Base-by-base conservation (phyloP, 2,888 invertebrate species). In the Xylocampa areola region DNA sequence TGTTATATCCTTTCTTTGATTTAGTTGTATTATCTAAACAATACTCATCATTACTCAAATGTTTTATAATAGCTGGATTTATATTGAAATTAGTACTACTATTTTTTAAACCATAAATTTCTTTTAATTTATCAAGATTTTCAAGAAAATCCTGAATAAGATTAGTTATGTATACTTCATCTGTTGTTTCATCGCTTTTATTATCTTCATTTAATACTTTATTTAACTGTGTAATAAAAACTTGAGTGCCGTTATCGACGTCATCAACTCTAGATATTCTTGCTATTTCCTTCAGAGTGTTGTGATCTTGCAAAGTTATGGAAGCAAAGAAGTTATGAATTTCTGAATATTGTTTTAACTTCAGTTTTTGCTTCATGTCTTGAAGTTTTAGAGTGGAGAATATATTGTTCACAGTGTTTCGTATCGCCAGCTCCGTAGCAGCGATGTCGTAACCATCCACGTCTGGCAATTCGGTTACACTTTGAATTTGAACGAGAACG, bases 271-370 rank as follows among this genome's bases (percentile, higher is more conserved):
- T 80, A 8, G 81, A 80, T 44, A 84, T 50, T 66, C 68, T 77
- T 4, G 62, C 67, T 37, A 90, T 80, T 77, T 81, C 68, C 48
- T 82, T 81, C 29, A 87, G 69, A 55, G 64, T 80, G 13, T 78
- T 61, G 51, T 84, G 75, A 59, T 87, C 81, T 69, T 78, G 76
- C 17, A 81, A 60, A 40, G 85, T 82, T 13, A 85, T 66, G 17
- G 83, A 79, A 11, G 77, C 69, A 44, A 91, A 86, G 62, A 79
- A 85, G 32, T 86, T 83, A 59, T 87, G 85, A 49, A 88, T 75
- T 16, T 64, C 68, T 1, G 80, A 73, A 66, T 82, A 85, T 39
- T 87, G 80, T 58, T 75, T 80, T 2, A 86, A 64, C 37, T 69
- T 82, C 3, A 70, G 53, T 10, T 71, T 81, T 14, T 71, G 68